Percentiles rank a stretch among this genome's conserved stretches.
phyloP scores from a whole-genome alignment of 2,113 vertebrate genomes.

The Ranitomeya variabilis region DNA sequence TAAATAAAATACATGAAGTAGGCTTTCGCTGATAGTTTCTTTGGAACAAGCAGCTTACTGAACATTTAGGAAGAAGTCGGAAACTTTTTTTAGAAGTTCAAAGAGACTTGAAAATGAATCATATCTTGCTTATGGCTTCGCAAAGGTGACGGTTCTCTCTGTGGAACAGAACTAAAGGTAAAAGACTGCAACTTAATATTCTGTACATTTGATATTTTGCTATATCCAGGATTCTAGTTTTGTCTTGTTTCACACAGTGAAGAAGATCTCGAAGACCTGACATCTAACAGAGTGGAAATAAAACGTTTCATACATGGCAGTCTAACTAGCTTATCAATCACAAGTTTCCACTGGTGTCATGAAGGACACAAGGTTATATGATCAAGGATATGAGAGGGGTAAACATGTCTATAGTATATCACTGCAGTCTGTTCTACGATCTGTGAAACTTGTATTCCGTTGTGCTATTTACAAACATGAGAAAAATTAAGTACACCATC shows the following conservation, averaged over 20 bases:
- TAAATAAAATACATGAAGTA: neutral
- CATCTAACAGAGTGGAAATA: neutral
- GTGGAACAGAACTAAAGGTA: constrained; percentile 1
- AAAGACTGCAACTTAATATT: neutral
- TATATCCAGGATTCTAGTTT: neutral
- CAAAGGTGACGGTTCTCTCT: neutral
- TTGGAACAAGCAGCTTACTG: neutral
- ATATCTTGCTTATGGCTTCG: neutral
- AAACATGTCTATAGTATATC: too few species aligned
- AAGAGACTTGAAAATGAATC: constrained; percentile 1
- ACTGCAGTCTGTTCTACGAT: too few species aligned
- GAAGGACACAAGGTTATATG: neutral
- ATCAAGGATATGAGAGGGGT: neutral
- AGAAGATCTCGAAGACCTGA: neutral
- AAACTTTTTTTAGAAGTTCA: neutral
- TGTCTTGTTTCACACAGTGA: neutral
- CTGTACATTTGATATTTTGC: neutral
- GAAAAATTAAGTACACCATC: too few species aligned
- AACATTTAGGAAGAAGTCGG: neutral
- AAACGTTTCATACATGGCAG: neutral
- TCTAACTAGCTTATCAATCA: neutral
- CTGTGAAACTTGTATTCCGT: too few species aligned
- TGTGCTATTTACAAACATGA: too few species aligned
- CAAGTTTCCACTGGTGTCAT: neutral
- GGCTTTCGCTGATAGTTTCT: neutral